These are phyloP conservation scores for silkworm (Bombyx mori) DNA, from an alignment of 1,140 invertebrate genomes.

Conservation along the genomic window ASM3026992v2 NC_085110.1:7455001-7455500, in stretches of 20 bases:
- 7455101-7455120: no score
- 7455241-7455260: conserved; percentile 10
- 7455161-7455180: no score
- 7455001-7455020: no score
- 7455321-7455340: not conserved
- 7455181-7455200: not conserved
- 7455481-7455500: not conserved
- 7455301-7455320: conserved; percentile 25
- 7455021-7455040: no score
- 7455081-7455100: no score
- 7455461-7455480: not conserved
- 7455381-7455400: conserved; percentile 31
- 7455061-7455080: no score
- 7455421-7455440: not conserved
- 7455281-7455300: conserved; percentile 24
- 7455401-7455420: not conserved
- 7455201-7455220: conserved; percentile 15
- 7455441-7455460: not conserved
- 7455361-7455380: conserved; percentile 33
- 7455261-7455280: conserved; percentile 18
- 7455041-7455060: no score
- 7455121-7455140: no score
- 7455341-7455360: conserved; percentile 18
- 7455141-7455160: no score
- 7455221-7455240: conserved; percentile 46